Conservation (phyloP, 2,888 invertebrate species). For the Biston stratarius region DNA sequence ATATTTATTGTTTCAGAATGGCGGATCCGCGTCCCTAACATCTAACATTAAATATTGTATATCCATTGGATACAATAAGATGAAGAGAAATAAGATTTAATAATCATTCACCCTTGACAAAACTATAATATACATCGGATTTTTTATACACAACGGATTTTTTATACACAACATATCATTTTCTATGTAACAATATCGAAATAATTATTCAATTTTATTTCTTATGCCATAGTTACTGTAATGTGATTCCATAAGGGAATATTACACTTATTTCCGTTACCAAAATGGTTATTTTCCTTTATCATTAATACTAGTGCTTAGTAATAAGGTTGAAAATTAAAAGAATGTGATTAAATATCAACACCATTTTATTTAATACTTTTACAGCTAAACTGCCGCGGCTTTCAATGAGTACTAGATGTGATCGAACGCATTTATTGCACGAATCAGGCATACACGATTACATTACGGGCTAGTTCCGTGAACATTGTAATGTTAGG, state of each 20-base stretch:
- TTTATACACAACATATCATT: no score
- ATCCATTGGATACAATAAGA: conserved; percentile 49
- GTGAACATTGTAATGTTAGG: conserved; percentile 32
- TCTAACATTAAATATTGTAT: no score
- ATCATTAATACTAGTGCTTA: not conserved
- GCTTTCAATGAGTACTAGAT: conserved; percentile 66
- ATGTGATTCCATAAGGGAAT: conserved; percentile 17
- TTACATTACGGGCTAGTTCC: conserved; percentile 24
- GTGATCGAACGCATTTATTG: conserved; percentile 73
- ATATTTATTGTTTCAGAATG: conserved; percentile 70
- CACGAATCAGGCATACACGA: conserved; percentile 58
- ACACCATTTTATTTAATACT: conserved; percentile 80
- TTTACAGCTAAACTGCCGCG: conserved; percentile 58
- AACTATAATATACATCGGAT: no score
- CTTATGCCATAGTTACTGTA: conserved; percentile 26
- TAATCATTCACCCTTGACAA: no score
- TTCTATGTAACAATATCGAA: conserved; percentile 29
- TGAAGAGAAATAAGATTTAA: not conserved
- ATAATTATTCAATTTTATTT: conserved; percentile 34
- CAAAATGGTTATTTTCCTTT: conserved; percentile 18
- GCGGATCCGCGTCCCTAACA: conserved; percentile 70
- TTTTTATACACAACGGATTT: no score
- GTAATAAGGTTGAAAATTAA: conserved; percentile 9
- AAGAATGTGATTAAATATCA: conserved; percentile 63
- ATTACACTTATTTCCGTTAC: conserved; percentile 25